phyloP scores from a whole-genome alignment of 1,140 invertebrate genomes.

The Argopecten irradians region DNA sequence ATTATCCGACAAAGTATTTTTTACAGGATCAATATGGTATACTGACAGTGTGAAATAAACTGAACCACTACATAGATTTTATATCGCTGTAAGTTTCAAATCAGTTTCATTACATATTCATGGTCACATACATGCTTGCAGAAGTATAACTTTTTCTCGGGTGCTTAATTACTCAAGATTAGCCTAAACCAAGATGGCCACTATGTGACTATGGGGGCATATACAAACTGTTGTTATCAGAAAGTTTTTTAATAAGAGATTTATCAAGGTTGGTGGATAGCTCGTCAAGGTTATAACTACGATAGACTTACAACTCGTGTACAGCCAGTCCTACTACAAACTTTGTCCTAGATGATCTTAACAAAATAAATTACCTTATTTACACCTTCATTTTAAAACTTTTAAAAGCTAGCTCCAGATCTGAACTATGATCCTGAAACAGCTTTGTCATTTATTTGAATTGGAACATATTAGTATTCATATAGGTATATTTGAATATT shows the following conservation, averaged over 20 bases:
- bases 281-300: not conserved
- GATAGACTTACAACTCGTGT: not conserved
- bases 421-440: not conserved
- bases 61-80: not conserved
- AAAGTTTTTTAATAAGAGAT: not conserved
- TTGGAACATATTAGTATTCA: not conserved
- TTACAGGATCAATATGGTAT: not conserved
- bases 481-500: not conserved
- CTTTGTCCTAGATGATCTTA: not conserved
- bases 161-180: not conserved
- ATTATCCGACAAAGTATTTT: too few relatives aligned
- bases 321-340: not conserved
- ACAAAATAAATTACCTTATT: constrained; percentile 12
- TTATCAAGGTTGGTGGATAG: not conserved
- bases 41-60: not conserved
- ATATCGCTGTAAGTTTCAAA: not conserved
- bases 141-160: not conserved
- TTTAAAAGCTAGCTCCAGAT: not conserved
- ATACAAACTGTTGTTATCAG: not conserved
- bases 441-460: not conserved
- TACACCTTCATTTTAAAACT: not conserved
- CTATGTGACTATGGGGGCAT: not conserved
- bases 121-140: not conserved
- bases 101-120: not conserved
- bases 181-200: constrained; percentile 12